Evolutionary conservation across 92 coral and sea anemone genomes (phyloP).

Genomic region (Chrysogorgia sp.): DNA sequence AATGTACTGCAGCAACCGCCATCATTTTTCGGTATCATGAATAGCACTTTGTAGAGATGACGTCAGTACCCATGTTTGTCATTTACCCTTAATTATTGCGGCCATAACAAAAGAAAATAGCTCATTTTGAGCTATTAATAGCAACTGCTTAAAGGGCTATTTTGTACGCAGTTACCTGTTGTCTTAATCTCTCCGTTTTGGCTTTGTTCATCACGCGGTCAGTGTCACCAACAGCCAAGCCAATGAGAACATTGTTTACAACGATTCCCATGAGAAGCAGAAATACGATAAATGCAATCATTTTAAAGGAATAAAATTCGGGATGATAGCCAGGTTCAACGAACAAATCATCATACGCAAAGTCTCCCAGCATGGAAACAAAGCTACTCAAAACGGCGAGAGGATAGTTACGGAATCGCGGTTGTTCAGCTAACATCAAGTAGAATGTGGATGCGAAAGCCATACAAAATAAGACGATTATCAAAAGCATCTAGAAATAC

Average conservation of each 20-base stretch:
- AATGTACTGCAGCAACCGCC: too few relatives aligned
- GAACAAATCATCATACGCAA: constrained; percentile 8
- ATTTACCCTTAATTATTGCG: too few relatives aligned
- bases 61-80: too few relatives aligned
- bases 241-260: constrained; percentile 27
- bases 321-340: constrained; percentile 14
- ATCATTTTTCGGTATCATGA: too few relatives aligned
- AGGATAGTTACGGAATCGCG: neutral
- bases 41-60: too few relatives aligned
- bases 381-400: constrained; percentile 14
- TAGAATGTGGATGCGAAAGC: constrained; percentile 25
- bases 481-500: constrained; percentile 14
- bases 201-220: constrained; percentile 23
- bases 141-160: too few relatives aligned
- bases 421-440: constrained; percentile 7
- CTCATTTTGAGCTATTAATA: too few relatives aligned
- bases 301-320: constrained; percentile 11
- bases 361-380: constrained; percentile 19
- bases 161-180: too few relatives aligned
- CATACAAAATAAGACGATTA: constrained; percentile 21
- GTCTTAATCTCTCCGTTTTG: constrained; percentile 7
- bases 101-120: too few relatives aligned
- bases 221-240: constrained; percentile 42
- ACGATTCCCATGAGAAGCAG: constrained; percentile 19
- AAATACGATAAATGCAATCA: neutral